Base-by-base conservation (phyloP, 2,888 invertebrate species). In the Linyphia triangularis region DNA sequence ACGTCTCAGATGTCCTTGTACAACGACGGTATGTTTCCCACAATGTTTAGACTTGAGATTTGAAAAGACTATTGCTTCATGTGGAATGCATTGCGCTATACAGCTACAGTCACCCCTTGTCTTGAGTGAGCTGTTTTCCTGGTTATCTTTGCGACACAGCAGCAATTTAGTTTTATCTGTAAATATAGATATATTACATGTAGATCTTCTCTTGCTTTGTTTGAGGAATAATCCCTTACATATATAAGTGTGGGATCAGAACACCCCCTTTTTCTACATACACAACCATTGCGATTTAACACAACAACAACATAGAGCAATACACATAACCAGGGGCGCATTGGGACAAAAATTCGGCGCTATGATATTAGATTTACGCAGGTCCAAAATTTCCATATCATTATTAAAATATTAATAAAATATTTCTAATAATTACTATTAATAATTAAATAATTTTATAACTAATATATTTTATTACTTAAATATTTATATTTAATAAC, bases 151-250 rank as follows among this genome's bases (percentile, higher is more conserved):
- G 9, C 95, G 95, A 91, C 96, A 96, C 40, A 96, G 92, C 72
- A 96, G 92, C 88, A 96, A 92, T 59, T 95, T 95, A 1, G 96
- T 96, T 91, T 95, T 95, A 92, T 96, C 96, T 96, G 91, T 2
- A 92, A 92, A 89, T 43, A 57, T 59, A 33, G 43, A 6, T 33
- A 33, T 33, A 6, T 33, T 9, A 33, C 4, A 33, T 6, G 4
- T 9, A 33, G 33, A 33, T 33, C 2, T 63, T 24, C 22, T 22
- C 13, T 63, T n/a, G 24, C 4, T 2, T 63, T 63, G 13, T 63
- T 24, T 10, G 10, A n/a, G n/a, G n/a, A n/a, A n/a, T n/a, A n/a
- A 22, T 24, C 3, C 3, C 1, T 43, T 43, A 43, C 13, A 43
- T 43, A n/a, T n/a, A 16, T 1, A 13, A 16, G 3, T 43, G 13